These are phyloP conservation scores for Paramormyrops hopkinsi DNA, from an alignment of 2,797 vertebrate species.

Conservation along the genomic window DNA sequence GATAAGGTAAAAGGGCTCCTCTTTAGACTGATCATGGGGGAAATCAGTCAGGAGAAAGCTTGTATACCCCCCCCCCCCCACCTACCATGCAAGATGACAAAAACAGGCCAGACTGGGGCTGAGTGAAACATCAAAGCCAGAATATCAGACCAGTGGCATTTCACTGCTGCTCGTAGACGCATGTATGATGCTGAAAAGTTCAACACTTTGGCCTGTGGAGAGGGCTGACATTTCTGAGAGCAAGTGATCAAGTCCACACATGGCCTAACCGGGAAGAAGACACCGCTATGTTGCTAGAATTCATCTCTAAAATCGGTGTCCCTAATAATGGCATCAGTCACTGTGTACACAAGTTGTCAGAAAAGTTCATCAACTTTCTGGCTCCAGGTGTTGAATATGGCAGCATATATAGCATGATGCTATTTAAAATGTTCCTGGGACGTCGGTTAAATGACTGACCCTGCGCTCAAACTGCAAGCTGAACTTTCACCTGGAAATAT, in stretches of 20 bases:
- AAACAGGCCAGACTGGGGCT: not conserved
- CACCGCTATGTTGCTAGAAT: not conserved
- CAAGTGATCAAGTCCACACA: not conserved
- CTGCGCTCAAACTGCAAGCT: not conserved
- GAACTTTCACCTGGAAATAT: not conserved
- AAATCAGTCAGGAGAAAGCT: not conserved
- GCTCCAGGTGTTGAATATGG: not conserved
- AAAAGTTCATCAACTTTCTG: not conserved
- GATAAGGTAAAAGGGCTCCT: not conserved
- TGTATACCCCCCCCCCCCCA: not conserved
- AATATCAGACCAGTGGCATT: not conserved
- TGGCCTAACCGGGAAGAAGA: not conserved
- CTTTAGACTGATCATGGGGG: not conserved
- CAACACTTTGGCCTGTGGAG: not conserved
- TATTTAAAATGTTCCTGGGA: not conserved
- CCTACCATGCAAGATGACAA: not conserved
- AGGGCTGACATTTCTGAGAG: not conserved
- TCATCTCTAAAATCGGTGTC: not conserved
- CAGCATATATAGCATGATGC: not conserved
- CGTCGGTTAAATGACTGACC: not conserved
- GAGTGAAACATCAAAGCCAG: not conserved
- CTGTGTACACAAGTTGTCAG: not conserved
- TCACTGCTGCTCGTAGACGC: not conserved
- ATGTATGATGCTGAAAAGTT: not conserved
- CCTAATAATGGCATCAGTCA: not conserved